Conservation (phyloP, 2,888 invertebrate genomes). For the Drosophila nr. fundita region DNA sequence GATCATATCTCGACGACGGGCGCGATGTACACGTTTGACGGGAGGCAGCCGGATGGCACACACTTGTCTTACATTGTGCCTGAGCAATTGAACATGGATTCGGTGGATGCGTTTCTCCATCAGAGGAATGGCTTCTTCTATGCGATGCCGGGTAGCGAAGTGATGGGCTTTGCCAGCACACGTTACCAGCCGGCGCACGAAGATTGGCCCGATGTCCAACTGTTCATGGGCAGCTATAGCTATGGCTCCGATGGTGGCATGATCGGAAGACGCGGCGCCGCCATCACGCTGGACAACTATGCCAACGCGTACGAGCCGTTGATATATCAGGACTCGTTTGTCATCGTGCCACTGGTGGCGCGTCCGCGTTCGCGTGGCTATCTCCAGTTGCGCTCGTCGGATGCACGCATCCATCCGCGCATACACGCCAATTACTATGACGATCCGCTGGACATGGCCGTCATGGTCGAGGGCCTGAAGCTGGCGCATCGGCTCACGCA, state of each 20-base stretch:
- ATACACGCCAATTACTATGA: constrained; percentile 95
- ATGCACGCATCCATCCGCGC: constrained; percentile 91
- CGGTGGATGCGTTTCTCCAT: constrained; percentile 88
- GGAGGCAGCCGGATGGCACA: constrained; percentile 86
- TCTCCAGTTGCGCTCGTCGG: constrained; percentile 88
- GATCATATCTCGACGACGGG: constrained; percentile 94
- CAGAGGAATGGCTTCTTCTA: constrained; percentile 89
- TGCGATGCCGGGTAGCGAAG: constrained; percentile 91
- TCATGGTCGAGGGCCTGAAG: constrained; percentile 92
- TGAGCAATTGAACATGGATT: constrained; percentile 87
- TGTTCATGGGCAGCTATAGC: constrained; percentile 90
- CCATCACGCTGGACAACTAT: constrained; percentile 89
- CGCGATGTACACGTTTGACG: constrained; percentile 89
- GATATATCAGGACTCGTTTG: constrained; percentile 89
- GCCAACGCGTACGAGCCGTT: constrained; percentile 90
- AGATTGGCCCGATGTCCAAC: constrained; percentile 92
- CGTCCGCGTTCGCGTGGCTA: constrained; percentile 90
- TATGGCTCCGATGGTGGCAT: constrained; percentile 92
- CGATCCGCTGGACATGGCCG: constrained; percentile 89
- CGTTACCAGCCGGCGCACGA: constrained; percentile 88
- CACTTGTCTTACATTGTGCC: constrained; percentile 90
- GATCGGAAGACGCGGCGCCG: constrained; percentile 89
- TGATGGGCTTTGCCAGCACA: constrained; percentile 91
- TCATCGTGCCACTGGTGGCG: constrained; percentile 89
- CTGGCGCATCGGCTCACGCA: constrained; percentile 87